These are phyloP conservation scores for Lampropteryx suffumata DNA, from an alignment of 2,888 invertebrate genomes.

Conservation along the genomic window DNA sequence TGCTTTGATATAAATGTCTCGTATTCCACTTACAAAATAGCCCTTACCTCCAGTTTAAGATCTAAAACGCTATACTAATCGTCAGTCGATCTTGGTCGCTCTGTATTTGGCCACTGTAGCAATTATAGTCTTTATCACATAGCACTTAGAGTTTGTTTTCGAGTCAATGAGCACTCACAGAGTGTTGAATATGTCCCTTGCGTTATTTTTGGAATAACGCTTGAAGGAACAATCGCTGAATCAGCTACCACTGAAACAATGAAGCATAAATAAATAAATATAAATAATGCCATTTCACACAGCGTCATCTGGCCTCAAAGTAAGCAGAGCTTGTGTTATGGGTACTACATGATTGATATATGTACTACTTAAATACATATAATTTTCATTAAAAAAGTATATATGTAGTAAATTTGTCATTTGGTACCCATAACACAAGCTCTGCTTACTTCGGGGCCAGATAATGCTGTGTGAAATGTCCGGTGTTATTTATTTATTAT, in stretches of 20 bases:
- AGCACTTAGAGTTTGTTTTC: conserved; percentile 37
- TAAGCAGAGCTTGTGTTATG: too few relatives aligned
- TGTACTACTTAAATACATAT: too few relatives aligned
- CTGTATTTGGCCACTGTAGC: conserved; percentile 33
- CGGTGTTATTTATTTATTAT: too few relatives aligned
- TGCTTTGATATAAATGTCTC: conserved; percentile 1
- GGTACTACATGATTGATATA: too few relatives aligned
- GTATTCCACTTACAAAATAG: conserved; percentile 6
- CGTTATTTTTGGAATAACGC: conserved; percentile 79
- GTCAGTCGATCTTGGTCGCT: conserved; percentile 45
- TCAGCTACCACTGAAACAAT: conserved; percentile 76
- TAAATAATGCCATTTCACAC: too few relatives aligned
- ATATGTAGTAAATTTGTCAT: too few relatives aligned
- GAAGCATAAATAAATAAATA: background rate
- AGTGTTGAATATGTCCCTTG: conserved; percentile 77
- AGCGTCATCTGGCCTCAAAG: too few relatives aligned
- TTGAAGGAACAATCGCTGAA: conserved; percentile 79
- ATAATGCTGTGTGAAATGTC: too few relatives aligned
- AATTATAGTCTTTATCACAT: conserved; percentile 49
- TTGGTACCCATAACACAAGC: too few relatives aligned
- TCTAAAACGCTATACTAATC: conserved; percentile 31
- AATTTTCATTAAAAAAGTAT: too few relatives aligned
- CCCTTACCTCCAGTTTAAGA: conserved; percentile 11
- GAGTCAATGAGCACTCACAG: conserved; percentile 48
- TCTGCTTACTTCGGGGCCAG: too few relatives aligned